phyloP scores from a whole-genome alignment of 2,113 vertebrate species.

The Capreolus pygargus region DNA sequence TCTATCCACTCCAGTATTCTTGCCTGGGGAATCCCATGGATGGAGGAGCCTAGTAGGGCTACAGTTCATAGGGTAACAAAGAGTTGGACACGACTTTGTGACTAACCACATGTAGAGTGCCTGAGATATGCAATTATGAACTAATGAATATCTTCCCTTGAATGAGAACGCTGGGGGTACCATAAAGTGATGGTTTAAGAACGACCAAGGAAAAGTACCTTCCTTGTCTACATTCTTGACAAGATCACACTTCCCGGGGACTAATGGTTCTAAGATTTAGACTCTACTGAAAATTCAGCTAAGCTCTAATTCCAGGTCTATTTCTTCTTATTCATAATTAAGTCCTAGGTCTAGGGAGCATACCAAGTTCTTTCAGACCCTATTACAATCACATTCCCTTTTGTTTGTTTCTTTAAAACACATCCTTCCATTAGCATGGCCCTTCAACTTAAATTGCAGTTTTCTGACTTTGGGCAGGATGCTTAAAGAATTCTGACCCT shows the following conservation, averaged over 20 bases:
- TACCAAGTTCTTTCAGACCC: not conserved
- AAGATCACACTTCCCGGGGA: accelerated
- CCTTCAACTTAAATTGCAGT: not conserved
- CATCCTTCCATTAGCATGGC: not conserved
- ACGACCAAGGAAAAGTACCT: not conserved
- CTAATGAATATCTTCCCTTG: not conserved
- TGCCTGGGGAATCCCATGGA: not conserved
- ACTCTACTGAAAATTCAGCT: not conserved
- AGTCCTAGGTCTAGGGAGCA: not conserved
- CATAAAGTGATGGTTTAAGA: not conserved
- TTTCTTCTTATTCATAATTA: not conserved
- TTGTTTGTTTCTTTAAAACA: not conserved
- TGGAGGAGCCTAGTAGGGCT: not conserved
- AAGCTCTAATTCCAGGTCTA: not conserved
- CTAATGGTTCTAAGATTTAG: not conserved
- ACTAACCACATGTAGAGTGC: not conserved
- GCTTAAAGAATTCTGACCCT: not conserved
- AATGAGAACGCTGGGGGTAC: not conserved
- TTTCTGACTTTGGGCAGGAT: not conserved
- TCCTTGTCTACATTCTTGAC: not conserved
- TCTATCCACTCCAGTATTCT: not conserved
- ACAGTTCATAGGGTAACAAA: not conserved
- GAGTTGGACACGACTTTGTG: not conserved
- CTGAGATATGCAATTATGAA: not conserved
- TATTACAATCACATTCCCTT: not conserved